Evolutionary conservation across 2,888 invertebrate species (phyloP).

Genomic region (Cabera pusaria): DNA sequence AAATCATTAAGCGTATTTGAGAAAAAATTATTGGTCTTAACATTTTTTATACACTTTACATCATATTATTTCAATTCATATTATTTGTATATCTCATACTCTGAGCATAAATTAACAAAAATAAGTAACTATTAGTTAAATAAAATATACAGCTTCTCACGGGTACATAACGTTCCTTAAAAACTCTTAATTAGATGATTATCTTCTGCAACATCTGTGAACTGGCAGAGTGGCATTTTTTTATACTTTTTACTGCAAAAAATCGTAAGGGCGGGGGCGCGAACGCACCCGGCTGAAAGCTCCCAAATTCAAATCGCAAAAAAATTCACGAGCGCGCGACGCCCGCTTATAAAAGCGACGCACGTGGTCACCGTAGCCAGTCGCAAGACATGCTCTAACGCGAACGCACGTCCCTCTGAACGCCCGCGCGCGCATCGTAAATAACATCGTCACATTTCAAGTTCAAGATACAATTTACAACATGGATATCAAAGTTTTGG

Average conservation of each 20-base stretch:
- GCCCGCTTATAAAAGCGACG: constrained; percentile 68
- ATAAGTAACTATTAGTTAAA: too few relatives aligned
- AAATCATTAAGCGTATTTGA: too few relatives aligned
- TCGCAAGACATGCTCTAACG: constrained; percentile 55
- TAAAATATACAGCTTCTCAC: too few relatives aligned
- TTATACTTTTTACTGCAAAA: constrained; percentile 44
- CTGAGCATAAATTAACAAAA: too few relatives aligned
- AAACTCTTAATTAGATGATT: constrained; percentile 31
- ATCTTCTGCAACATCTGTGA: constrained; percentile 44
- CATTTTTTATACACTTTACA: too few relatives aligned
- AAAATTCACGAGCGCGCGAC: constrained; percentile 73
- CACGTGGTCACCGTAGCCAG: constrained; percentile 69
- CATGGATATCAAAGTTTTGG: constrained; percentile 76
- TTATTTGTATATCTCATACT: too few relatives aligned
- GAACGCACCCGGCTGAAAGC: constrained; percentile 78
- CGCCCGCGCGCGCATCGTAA: constrained; percentile 65
- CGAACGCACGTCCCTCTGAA: constrained; percentile 57
- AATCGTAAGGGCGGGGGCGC: constrained; percentile 70
- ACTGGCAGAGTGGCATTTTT: constrained; percentile 56
- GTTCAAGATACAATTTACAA: constrained; percentile 52
- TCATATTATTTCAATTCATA: too few relatives aligned
- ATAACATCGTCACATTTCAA: constrained; percentile 71
- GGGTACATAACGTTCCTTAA: constrained; percentile 18
- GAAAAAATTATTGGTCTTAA: too few relatives aligned
- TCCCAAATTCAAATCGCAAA: constrained; percentile 80